A percentile compares a stretch with the other conserved stretches of the same genome.
These are phyloP conservation scores for Fratercula arctica DNA, from an alignment of 2,797 vertebrate genomes.

Conservation along the genomic window DNA sequence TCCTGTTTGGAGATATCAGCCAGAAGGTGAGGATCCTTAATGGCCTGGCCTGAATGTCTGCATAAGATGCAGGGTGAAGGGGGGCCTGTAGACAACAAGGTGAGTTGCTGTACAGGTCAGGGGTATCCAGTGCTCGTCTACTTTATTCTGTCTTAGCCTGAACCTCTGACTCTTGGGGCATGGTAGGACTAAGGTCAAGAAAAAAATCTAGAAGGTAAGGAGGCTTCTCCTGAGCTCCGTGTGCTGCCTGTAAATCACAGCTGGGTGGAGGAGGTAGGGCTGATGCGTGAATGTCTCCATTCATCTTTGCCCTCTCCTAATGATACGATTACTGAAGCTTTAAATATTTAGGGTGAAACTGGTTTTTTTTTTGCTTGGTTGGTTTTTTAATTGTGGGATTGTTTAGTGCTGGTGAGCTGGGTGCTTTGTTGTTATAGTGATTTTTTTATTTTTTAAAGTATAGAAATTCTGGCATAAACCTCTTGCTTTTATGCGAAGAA, in stretches of 20 bases:
- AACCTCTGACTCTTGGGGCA: not conserved
- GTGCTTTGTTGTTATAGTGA: not conserved
- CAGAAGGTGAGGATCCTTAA: not conserved
- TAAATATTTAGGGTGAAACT: not conserved
- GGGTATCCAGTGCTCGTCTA: fast-evolving
- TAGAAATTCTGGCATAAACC: not conserved
- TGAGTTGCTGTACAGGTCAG: not conserved
- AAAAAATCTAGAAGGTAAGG: not conserved
- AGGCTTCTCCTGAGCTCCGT: not conserved
- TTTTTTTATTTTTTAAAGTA: not conserved
- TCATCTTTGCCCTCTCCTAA: not conserved
- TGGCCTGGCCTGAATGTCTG: not conserved
- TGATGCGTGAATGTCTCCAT: fast-evolving
- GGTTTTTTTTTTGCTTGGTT: fast-evolving
- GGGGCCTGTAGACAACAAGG: not conserved
- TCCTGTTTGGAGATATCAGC: not conserved
- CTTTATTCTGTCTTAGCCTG: not conserved
- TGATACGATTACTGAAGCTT: not conserved
- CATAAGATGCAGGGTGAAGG: not conserved
- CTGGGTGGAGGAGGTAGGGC: not conserved
- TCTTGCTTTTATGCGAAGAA: not conserved
- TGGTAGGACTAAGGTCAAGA: not conserved
- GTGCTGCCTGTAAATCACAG: not conserved
- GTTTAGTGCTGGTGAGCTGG: not conserved
- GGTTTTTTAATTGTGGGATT: not conserved